These are phyloP conservation scores for Phenganax stokvisi DNA, from an alignment of 92 coral and sea anemone genomes.

Conservation along the genomic window DNA sequence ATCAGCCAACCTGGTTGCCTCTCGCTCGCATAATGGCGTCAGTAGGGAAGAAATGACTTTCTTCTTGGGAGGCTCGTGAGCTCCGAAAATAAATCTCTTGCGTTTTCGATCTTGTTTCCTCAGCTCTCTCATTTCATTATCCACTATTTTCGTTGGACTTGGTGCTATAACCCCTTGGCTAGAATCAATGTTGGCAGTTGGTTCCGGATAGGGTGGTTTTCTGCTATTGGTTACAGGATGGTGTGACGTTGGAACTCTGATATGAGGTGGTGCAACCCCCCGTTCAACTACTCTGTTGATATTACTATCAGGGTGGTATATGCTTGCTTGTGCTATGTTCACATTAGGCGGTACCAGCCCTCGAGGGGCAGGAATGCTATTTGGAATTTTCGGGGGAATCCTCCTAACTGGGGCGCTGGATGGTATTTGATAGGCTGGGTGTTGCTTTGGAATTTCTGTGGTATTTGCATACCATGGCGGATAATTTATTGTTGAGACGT, in stretches of 20 bases:
- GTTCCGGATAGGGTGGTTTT: neutral
- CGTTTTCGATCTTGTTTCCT: slow-evolving; percentile 1
- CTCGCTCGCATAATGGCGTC: slow-evolving; percentile 35
- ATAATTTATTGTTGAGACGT: neutral
- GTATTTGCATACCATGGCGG: slow-evolving; percentile 13
- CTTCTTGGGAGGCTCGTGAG: slow-evolving; percentile 28
- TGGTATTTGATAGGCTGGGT: neutral
- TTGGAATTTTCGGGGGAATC: neutral
- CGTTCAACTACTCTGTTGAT: neutral
- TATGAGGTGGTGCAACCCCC: neutral
- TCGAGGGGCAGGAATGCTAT: neutral
- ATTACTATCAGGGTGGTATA: neutral
- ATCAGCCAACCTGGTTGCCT: slow-evolving; percentile 35
- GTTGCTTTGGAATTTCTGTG: slow-evolving; percentile 7
- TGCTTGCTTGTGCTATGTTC: too few species aligned
- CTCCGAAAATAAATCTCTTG: slow-evolving; percentile 32
- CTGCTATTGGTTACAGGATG: neutral
- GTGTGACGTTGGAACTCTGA: neutral
- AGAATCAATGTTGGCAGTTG: neutral
- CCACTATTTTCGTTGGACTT: neutral
- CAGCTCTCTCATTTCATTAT: neutral
- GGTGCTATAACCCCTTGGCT: neutral
- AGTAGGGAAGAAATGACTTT: slow-evolving; percentile 36
- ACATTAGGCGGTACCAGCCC: too few species aligned
- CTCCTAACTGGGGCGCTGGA: neutral